These are phyloP conservation scores for Myripristis murdjan DNA, from an alignment of 2,797 vertebrate genomes.

Conservation along the genomic window DNA sequence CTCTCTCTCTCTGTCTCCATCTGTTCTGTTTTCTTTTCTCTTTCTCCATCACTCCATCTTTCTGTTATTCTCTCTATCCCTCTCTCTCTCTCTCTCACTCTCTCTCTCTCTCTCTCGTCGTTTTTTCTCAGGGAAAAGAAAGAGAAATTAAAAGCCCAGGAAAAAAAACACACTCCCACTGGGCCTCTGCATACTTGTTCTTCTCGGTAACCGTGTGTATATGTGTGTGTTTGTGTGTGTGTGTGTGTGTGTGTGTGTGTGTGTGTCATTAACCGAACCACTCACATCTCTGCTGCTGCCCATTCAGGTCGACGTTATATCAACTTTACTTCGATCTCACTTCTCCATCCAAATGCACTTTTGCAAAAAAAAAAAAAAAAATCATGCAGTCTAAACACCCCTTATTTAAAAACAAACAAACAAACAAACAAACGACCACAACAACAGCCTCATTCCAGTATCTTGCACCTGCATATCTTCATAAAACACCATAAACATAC, in stretches of 20 bases:
- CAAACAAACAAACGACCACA: too few relatives aligned
- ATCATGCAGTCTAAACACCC: too few relatives aligned
- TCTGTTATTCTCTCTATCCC: background rate
- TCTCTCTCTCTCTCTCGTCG: background rate
- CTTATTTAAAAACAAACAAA: too few relatives aligned
- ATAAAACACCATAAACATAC: too few relatives aligned
- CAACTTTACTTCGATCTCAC: too few relatives aligned
- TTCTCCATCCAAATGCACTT: too few relatives aligned
- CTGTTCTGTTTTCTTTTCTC: background rate
- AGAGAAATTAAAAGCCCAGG: conserved; percentile 53
- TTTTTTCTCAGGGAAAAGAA: conserved; percentile 64
- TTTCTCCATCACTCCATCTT: background rate
- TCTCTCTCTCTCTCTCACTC: background rate
- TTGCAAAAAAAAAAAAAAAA: too few relatives aligned
- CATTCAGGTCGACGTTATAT: too few relatives aligned
- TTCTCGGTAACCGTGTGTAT: conserved; percentile 45
- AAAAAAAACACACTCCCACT: conserved; percentile 46
- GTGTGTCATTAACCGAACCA: conserved; percentile 8
- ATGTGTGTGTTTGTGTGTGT: conserved; percentile 34
- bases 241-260: conserved; percentile 10
- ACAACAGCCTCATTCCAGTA: too few relatives aligned
- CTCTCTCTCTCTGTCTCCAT: background rate
- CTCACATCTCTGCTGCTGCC: too few relatives aligned
- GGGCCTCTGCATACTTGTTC: conserved; percentile 52
- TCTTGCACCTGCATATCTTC: too few relatives aligned